A percentile compares a stretch with the other conserved stretches of the same genome.
These are phyloP conservation scores for Cynoglossus semilaevis DNA, from an alignment of 2,113 vertebrate genomes.

Conservation along the genomic window DNA sequence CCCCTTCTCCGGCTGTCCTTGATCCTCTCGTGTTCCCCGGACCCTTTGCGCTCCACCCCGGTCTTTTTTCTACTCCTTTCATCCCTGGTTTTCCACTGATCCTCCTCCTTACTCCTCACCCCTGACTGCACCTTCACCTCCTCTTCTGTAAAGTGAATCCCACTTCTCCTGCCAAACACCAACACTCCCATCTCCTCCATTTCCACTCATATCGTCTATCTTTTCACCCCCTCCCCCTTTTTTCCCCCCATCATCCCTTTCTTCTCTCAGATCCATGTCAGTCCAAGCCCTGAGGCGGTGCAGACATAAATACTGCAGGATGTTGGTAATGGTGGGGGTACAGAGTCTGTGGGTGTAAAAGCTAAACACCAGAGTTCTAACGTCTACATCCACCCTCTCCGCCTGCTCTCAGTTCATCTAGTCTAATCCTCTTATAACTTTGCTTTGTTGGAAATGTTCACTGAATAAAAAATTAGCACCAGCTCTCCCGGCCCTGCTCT, in stretches of 20 bases:
- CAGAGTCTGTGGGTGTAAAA: constrained; percentile 26
- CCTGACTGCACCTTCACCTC: constrained; percentile 15
- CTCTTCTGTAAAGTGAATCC: constrained; percentile 38
- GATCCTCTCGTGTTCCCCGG: constrained; percentile 36
- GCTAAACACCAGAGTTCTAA: constrained; percentile 30
- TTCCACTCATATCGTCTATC: constrained; percentile 15
- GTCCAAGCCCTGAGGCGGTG: constrained; percentile 38
- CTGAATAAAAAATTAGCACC: too few relatives aligned
- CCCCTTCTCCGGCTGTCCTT: constrained; percentile 25
- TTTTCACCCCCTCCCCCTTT: constrained; percentile 27
- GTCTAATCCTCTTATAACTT: constrained; percentile 46
- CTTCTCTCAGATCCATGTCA: constrained; percentile 47
- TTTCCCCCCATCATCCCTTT: constrained; percentile 17
- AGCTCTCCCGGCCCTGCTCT: too few relatives aligned
- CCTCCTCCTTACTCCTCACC: constrained; percentile 16
- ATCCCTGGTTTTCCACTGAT: constrained; percentile 30
- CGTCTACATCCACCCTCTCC: constrained; percentile 2
- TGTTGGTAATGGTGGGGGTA: constrained; percentile 14
- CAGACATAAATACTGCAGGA: constrained; percentile 31
- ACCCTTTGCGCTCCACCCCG: constrained; percentile 4
- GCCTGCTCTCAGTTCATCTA: constrained; percentile 32
- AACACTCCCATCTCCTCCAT: constrained; percentile 18
- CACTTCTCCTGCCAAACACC: constrained; percentile 9
- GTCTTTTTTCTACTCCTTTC: constrained; percentile 27
- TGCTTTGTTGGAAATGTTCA: constrained; percentile 21